These are phyloP conservation scores for Plagiodera versicolora DNA, from an alignment of 2,888 invertebrate genomes.

Conservation along the genomic window DNA sequence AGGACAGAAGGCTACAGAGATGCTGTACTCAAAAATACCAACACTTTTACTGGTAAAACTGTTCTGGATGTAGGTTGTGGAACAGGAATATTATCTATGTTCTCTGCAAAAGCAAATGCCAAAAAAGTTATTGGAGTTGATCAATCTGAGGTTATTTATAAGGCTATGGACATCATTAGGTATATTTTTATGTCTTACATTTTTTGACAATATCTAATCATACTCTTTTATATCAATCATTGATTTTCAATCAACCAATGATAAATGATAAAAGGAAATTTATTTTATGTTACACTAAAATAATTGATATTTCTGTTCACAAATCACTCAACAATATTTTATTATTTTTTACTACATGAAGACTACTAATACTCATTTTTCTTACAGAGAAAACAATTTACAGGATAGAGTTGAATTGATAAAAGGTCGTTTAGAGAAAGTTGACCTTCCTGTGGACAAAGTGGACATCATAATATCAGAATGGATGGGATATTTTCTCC, in stretches of 20 bases:
- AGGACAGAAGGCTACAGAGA: constrained; percentile 86
- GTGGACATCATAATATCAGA: constrained; percentile 94
- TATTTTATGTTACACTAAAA: too few species aligned
- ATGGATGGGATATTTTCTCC: constrained; percentile 98
- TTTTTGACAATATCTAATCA: neutral
- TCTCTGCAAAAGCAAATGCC: constrained; percentile 94
- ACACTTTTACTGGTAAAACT: constrained; percentile 70
- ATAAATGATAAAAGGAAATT: too few species aligned
- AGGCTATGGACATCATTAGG: constrained; percentile 94
- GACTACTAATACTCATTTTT: neutral
- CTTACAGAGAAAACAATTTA: constrained; percentile 71
- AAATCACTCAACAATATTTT: too few species aligned
- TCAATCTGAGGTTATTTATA: constrained; percentile 93
- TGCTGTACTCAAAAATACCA: constrained; percentile 76
- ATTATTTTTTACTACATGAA: too few species aligned
- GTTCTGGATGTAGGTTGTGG: constrained; percentile 98
- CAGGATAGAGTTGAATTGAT: constrained; percentile 73
- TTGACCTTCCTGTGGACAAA: constrained; percentile 71
- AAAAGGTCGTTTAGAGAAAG: constrained; percentile 86
- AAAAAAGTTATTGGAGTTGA: constrained; percentile 89
- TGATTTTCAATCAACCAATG: too few species aligned
- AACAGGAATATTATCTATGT: constrained; percentile 97
- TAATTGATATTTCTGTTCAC: too few species aligned
- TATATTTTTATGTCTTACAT: constrained; percentile 45
- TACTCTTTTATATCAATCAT: too few species aligned